Evolutionary conservation across 2,888 invertebrate genomes (phyloP).

Genomic region (Noctua janthina): DNA sequence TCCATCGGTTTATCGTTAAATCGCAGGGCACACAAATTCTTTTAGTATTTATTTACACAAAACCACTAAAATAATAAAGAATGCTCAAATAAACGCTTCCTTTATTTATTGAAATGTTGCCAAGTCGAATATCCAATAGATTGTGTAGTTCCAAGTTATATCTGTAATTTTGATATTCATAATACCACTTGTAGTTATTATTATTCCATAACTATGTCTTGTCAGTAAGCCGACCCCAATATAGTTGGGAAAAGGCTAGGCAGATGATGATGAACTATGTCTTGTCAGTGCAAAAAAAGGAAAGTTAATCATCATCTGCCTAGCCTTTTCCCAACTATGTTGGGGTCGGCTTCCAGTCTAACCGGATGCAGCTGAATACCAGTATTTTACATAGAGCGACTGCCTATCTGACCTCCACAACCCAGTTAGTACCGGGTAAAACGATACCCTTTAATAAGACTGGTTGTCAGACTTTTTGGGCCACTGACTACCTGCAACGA

Average conservation of each 20-base stretch:
- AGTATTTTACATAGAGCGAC: no score
- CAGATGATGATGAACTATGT: no score
- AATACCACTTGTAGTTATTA: constrained; percentile 1
- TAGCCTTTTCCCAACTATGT: no score
- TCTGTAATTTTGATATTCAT: constrained; percentile 4
- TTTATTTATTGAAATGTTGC: constrained; percentile 22
- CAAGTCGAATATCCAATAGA: constrained; percentile 11
- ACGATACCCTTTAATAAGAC: no score
- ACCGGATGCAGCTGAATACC: no score
- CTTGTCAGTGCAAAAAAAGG: not conserved
- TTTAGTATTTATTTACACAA: constrained; percentile 9
- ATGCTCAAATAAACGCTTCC: not conserved
- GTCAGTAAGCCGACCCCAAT: no score
- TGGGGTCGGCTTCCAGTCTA: no score
- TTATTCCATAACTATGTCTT: not conserved
- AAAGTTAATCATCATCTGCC: not conserved
- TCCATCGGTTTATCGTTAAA: not conserved
- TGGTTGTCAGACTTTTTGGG: no score
- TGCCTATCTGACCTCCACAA: no score
- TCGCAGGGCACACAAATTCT: not conserved
- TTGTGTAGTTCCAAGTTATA: constrained; percentile 5
- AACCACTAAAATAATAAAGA: constrained; percentile 11
- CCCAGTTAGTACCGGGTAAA: no score
- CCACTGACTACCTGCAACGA: no score
- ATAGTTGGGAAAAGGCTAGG: no score